Evolutionary conservation across 2,797 vertebrate species (phyloP), one percentile per base, ranked within the genome.

Genomic region (Gouania willdenowi): DNA sequence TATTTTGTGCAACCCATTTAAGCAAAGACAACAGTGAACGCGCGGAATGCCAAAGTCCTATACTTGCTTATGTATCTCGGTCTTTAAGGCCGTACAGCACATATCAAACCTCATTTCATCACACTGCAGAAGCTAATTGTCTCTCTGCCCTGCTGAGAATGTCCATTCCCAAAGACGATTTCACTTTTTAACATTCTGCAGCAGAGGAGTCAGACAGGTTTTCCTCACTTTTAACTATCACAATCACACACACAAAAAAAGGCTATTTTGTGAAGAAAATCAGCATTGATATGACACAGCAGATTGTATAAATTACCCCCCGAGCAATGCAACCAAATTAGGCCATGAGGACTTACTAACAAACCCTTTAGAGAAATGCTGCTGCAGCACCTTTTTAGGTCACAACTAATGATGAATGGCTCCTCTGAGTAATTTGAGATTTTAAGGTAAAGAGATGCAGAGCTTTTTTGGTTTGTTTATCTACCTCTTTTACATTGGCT

Each of bases 1-100:
- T 89, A 89, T 85, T 79, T 65, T 71, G 76, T 64, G 73, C 48
- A 18, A 52, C 80, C 76, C 48, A 57, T 82, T 82, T 78, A 81
- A 80, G 75, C 75, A 82, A 76, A 84, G 78, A 78, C 76, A 85
- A 84, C 78, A 79, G 57, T 75, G 77, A 72, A 77, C 41, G 77
- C 72, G 70, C 54, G 64, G 84, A 87, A 87, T 87, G 86, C 71
- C 64, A 77, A 82, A 74, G 60, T 54, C 67, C 71, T 39, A 38
- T 37, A 71, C 58, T 49, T 68, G 45, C 57, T 60, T 66, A 82
- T 60, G 36, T 71, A 74, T 61, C 62, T 61, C 62, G 62, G 44
- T 54, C 55, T 60, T 64, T 45, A 40, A 72, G 52, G 44, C 50
- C 26, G 43, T 34, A 37, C 36, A 20, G 58, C 48, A 75, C 38